Base-by-base conservation (phyloP, 2,797 vertebrate genomes). In the Holocentrus rufus region DNA sequence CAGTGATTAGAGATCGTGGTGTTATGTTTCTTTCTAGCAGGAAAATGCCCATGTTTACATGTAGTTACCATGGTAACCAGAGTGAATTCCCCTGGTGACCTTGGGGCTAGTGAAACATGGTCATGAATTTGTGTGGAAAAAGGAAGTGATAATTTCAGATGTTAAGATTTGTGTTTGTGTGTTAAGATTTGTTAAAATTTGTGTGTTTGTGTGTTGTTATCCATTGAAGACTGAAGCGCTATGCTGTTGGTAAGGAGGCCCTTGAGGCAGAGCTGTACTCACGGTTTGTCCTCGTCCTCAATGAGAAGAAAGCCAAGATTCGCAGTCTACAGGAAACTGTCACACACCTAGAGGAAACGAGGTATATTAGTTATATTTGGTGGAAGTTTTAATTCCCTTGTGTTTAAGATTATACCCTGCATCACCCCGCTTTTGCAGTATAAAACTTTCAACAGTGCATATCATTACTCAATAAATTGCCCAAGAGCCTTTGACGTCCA, bases 291-390 rank as follows among this genome's bases (percentile, higher is more conserved):
- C 68, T 95, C 78, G 94, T 99, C 66, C 93, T 99, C 54, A 99
- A 99, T 69, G 95, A 96, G 90, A 99, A 99, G 93, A 99, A 99
- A 87, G 89, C 90, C 4, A 98, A 96, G 88, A 96, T 98, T 86
- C 93, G 96, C 72, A 93, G 72, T 63, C 87, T 99, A 7, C 93
- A 94, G 84, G 79, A 92, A 57, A 91, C 87, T 7, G 15, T 95
- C 64, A 90, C 76, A 4, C 80, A 91, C 15, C 71, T 92, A 56
- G 80, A 87, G 74, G 77, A 82, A 15, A 22, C 23, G 1, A 83
- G 81, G 91, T 91, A 57, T 0, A 1, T 13, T 0, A 4, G 42
- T 44, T 39, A 11, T 39, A 44, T 44, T 14, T 44, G 13, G 42
- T 44, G 14, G 42, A 15, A 4, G 42, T 44, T 39, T 39, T 39